Evolutionary conservation across 2,888 invertebrate genomes (phyloP).

Genomic region (Ceriagrion tenellum): DNA sequence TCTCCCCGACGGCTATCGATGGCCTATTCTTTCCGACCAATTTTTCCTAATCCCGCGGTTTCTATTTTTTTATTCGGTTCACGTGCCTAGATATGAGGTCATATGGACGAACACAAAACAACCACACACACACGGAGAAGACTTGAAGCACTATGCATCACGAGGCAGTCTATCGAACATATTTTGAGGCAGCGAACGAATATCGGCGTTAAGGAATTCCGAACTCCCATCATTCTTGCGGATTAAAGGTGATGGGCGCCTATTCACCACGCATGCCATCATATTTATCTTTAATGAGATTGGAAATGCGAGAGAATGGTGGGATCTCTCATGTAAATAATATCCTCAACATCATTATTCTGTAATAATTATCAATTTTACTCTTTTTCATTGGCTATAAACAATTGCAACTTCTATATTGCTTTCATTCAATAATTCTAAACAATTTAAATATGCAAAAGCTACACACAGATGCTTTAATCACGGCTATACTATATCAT

Average conservation of each 20-base stretch:
- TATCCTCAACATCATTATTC: no score
- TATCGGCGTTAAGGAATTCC: background rate
- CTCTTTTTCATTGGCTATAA: no score
- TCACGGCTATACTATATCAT: no score
- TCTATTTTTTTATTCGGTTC: background rate
- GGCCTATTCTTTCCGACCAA: background rate
- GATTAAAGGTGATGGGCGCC: background rate
- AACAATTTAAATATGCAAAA: no score
- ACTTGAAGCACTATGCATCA: background rate
- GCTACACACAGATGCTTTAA: no score
- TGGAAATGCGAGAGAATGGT: no score
- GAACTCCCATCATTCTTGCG: background rate
- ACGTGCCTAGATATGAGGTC: background rate
- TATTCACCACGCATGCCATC: no score
- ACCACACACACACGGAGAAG: background rate
- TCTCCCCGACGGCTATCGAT: background rate
- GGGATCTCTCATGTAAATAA: no score
- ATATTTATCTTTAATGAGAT: no score
- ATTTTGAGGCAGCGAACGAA: background rate
- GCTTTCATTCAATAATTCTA: no score
- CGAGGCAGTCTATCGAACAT: background rate
- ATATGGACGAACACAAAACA: background rate
- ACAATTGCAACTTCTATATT: no score
- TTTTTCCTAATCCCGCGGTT: background rate
- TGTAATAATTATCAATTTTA: no score